A percentile compares a stretch with the other conserved stretches of the same genome.
phyloP scores from a whole-genome alignment of 2,113 vertebrate genomes.

The Jaculus jaculus region DNA sequence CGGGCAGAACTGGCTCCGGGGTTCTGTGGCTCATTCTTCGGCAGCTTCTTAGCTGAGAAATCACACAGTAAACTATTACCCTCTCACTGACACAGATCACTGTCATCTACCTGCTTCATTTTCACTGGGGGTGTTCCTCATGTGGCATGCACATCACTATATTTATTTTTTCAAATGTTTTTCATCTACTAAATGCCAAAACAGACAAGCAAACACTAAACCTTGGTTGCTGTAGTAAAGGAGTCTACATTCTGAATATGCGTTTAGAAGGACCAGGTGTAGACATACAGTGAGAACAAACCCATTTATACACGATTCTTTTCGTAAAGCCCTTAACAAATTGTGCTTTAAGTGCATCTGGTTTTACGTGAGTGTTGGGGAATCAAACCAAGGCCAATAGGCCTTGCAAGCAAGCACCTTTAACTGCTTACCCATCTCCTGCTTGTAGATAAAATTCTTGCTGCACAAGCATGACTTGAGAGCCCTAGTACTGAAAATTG shows the following conservation, averaged over 20 bases:
- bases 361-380: too few relatives aligned
- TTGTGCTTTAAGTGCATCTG: too few relatives aligned
- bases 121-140: background rate
- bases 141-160: background rate
- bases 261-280: background rate
- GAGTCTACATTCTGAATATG: background rate
- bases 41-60: constrained; percentile 93
- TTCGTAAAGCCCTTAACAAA: background rate
- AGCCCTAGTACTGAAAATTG: background rate
- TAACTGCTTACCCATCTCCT: too few relatives aligned
- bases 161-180: constrained; percentile 29
- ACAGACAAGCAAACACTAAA: background rate
- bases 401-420: too few relatives aligned
- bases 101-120: background rate
- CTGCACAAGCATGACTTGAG: background rate
- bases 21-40: constrained; percentile 96
- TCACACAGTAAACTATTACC: constrained; percentile 55
- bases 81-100: constrained; percentile 36
- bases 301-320: background rate
- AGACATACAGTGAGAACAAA: background rate
- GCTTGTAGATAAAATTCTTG: too few relatives aligned
- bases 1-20: constrained; percentile 88
- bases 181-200: constrained; percentile 6
- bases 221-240: background rate
- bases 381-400: too few relatives aligned